Base-by-base conservation (phyloP, 2,797 vertebrate genomes). In the Tangara arthus region DNA sequence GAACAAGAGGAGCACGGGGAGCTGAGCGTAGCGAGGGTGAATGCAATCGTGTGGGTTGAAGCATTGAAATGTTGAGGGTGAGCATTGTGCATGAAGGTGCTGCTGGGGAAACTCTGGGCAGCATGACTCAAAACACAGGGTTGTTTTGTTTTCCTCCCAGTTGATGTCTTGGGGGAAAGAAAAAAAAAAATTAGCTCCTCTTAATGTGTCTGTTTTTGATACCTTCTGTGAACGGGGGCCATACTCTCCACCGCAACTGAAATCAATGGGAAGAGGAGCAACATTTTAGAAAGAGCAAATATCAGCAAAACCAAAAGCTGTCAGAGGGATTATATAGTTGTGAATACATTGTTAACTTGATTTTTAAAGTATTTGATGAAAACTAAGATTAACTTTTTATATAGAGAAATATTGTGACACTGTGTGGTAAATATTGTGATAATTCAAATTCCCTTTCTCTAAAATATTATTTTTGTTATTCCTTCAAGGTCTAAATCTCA, bases 271-370 rank as follows among this genome's bases (percentile, higher is more conserved):
- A 89, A 95, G 92, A 93, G 91, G 94, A 91, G 87, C 59, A 77
- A 82, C 89, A 27, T 49, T 59, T 92, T 70, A 87, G 89, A 86
- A 92, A 86, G 82, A 94, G 91, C 41, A 91, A 97, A 89, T 96
- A 97, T 94, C 96, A 98, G 97, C 97, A 96, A 96, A 97, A 97
- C 97, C 97, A 97, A 97, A 98, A 97, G 95, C 95, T 97, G 97
- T 95, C 95, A 97, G 95, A 96, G 95, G 91, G 89, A 76, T 79
- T 96, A 95, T 96, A 95, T 95, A 95, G 97, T 96, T 97, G 95
- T 96, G 93, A 92, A 96, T 96, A 95, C 87, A 93, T 91, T 96
- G 94, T 94, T 96, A 89, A 95, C 95, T 82, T 95, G 94, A 95
- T 85, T 94, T 96, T 95, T 97, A 93, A 95, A 95, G 60, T 96